phyloP scores from a whole-genome alignment of 2,797 vertebrate genomes.

The Monodelphis domestica region DNA sequence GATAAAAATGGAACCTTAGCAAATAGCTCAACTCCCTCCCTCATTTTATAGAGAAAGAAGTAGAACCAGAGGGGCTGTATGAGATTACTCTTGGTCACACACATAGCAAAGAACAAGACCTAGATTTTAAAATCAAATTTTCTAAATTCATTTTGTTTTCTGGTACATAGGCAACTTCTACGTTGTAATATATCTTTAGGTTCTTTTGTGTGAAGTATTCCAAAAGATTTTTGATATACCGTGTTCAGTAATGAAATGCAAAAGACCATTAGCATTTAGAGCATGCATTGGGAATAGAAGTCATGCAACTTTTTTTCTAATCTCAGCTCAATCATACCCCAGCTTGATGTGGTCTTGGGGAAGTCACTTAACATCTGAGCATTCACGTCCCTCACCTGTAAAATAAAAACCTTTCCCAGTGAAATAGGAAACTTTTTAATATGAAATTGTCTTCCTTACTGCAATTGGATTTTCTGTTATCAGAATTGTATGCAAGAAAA shows the following conservation, averaged over 20 bases:
- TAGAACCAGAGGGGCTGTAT: background rate
- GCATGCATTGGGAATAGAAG: background rate
- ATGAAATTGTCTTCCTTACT: slow-evolving; percentile 4
- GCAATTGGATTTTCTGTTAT: background rate
- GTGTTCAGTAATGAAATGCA: background rate
- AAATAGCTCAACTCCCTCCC: background rate
- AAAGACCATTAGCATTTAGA: background rate
- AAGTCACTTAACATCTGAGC: background rate
- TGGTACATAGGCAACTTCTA: background rate
- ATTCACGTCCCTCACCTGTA: no score
- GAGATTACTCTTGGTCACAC: background rate
- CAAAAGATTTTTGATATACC: background rate
- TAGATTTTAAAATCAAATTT: background rate
- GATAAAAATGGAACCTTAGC: background rate
- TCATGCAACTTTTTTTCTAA: background rate
- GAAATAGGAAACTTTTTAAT: background rate
- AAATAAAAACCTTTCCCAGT: no score
- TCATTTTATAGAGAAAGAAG: background rate
- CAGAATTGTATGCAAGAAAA: background rate
- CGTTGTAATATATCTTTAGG: background rate
- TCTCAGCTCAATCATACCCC: background rate
- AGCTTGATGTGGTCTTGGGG: background rate
- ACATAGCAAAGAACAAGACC: background rate
- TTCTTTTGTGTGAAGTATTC: background rate
- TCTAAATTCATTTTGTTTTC: background rate